A percentile compares a stretch with the other conserved stretches of the same genome.
Evolutionary conservation across 2,888 invertebrate species (phyloP).

Genomic region (Stenoptilia bipunctidactyla): DNA sequence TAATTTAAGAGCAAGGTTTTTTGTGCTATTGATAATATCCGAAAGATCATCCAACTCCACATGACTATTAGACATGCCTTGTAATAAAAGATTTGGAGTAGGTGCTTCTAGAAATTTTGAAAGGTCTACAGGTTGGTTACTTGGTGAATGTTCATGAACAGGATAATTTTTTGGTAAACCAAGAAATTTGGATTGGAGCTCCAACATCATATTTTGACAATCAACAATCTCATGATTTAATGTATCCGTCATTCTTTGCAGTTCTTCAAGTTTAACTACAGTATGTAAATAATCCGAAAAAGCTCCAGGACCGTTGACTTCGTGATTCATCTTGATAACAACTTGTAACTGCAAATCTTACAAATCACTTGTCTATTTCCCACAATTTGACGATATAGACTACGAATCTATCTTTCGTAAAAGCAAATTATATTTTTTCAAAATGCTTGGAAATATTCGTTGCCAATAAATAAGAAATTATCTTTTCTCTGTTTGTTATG

Average conservation of each 20-base stretch:
- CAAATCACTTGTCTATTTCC: no score
- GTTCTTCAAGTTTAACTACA: constrained; percentile 35
- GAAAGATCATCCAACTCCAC: constrained; percentile 42
- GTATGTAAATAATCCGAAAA: constrained; percentile 40
- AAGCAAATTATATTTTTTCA: no score
- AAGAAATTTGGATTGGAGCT: constrained; percentile 41
- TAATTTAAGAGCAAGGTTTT: constrained; percentile 40
- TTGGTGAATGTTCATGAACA: constrained; percentile 16
- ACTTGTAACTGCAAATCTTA: no score
- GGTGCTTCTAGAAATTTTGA: constrained; percentile 36
- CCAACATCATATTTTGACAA: constrained; percentile 42
- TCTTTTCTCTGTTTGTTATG: no score
- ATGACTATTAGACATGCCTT: constrained; percentile 36
- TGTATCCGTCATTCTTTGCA: constrained; percentile 44
- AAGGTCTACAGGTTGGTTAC: constrained; percentile 29
- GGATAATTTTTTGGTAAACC: constrained; percentile 22
- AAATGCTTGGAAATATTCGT: no score
- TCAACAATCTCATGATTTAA: constrained; percentile 43
- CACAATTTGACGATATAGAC: no score
- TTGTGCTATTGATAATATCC: constrained; percentile 37
- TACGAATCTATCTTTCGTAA: no score
- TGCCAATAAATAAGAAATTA: no score
- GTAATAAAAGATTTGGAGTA: constrained; percentile 37
- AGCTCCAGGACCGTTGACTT: constrained; percentile 10
- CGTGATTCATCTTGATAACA: no score